Evolutionary conservation across 2,797 vertebrate genomes (phyloP).

Genomic region (Iguana delicatissima): DNA sequence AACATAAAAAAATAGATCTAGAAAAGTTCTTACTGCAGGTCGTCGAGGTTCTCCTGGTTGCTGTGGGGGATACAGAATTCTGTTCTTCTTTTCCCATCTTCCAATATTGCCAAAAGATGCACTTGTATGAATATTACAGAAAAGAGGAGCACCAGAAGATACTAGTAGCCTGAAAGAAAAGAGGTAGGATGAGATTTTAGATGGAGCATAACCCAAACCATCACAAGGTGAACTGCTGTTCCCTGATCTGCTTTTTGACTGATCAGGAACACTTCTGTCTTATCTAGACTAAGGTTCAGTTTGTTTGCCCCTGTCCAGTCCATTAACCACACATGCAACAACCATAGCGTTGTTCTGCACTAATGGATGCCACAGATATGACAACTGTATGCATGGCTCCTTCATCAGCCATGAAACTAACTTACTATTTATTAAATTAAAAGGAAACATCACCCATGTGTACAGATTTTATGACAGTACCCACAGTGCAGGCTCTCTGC

Average conservation of each 20-base stretch:
- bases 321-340: not conserved
- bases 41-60: slow-evolving; percentile 87
- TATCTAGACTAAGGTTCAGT: no score
- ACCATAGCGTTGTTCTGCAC: not conserved
- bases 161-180: slow-evolving; percentile 75
- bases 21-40: slow-evolving; percentile 87
- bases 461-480: not conserved
- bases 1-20: not conserved
- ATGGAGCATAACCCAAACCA: no score
- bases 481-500: not conserved
- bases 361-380: not conserved
- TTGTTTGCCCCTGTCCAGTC: no score
- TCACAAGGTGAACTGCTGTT: no score
- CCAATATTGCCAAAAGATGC: slow-evolving; percentile 72
- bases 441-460: not conserved
- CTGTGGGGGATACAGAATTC: slow-evolving; percentile 88
- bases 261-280: no score
- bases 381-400: not conserved
- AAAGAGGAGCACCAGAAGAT: slow-evolving; percentile 62
- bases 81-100: slow-evolving; percentile 92
- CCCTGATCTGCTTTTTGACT: no score
- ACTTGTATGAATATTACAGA: slow-evolving; percentile 86
- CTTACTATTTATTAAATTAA: not conserved
- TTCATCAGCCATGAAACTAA: not conserved
- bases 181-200: not conserved